A percentile compares a stretch with the other conserved stretches of the same genome.
Evolutionary conservation across 2,888 invertebrate species (phyloP).

Genomic region (Chalcosyrphus nemorum): DNA sequence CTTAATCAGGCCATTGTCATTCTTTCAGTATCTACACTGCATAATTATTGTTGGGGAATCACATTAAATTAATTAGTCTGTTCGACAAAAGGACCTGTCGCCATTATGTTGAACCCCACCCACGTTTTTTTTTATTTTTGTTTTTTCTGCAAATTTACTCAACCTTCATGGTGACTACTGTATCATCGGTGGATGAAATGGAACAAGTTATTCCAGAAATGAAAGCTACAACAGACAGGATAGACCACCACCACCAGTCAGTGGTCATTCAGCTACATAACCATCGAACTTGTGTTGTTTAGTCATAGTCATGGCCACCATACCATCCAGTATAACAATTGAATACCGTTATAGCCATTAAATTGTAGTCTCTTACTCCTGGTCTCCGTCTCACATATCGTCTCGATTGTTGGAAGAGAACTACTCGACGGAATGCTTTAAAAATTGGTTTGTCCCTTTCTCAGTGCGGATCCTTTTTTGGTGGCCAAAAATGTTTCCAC

Average conservation of each 20-base stretch:
- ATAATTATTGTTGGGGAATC: too few species aligned
- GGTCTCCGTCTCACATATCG: constrained; percentile 18
- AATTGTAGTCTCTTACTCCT: constrained; percentile 26
- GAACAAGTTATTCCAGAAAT: constrained; percentile 41
- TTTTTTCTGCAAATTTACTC: neutral
- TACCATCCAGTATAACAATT: constrained; percentile 31
- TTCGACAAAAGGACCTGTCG: neutral
- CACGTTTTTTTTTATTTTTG: neutral
- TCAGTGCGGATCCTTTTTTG: neutral
- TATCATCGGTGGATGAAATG: neutral
- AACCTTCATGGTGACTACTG: neutral
- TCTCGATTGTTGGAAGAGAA: neutral
- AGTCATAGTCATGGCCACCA: constrained; percentile 37
- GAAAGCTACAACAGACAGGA: constrained; percentile 33
- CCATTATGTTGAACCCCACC: neutral
- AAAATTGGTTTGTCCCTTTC: neutral
- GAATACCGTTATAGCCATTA: constrained; percentile 44
- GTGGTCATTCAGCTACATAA: constrained; percentile 36
- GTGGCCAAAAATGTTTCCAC: constrained; percentile 35
- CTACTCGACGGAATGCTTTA: neutral
- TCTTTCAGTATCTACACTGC: too few species aligned
- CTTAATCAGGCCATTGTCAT: too few species aligned
- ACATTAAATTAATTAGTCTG: too few species aligned
- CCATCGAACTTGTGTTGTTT: constrained; percentile 29
- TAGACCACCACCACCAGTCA: neutral